Conservation (phyloP, 2,888 invertebrate genomes). For the Papilio demoleus region DNA sequence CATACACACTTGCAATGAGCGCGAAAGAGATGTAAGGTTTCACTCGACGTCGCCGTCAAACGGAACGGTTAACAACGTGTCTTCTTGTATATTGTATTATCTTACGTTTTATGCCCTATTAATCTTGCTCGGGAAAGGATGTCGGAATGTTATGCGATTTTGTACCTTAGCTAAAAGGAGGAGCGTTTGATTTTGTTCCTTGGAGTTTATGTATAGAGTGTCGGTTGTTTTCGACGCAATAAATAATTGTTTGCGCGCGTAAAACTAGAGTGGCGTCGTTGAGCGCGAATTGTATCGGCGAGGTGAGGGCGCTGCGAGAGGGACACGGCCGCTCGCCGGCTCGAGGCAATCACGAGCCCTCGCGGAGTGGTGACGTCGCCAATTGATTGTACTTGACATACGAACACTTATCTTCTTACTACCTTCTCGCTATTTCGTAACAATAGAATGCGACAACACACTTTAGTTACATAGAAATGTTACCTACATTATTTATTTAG, state of each 20-base stretch:
- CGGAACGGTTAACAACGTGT: conserved; percentile 86
- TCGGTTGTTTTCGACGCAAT: conserved; percentile 71
- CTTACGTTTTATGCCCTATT: conserved; percentile 83
- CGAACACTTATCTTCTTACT: conserved; percentile 10
- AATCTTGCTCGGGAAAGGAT: conserved; percentile 76
- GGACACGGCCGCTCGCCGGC: background rate
- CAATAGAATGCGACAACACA: background rate
- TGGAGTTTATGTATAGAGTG: conserved; percentile 57
- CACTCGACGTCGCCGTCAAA: conserved; percentile 69
- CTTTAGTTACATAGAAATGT: background rate
- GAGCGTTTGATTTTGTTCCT: conserved; percentile 58
- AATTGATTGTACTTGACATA: conserved; percentile 23
- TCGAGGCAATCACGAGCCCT: conserved; percentile 67
- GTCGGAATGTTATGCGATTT: conserved; percentile 51
- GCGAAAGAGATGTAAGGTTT: conserved; percentile 62
- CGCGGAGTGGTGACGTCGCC: conserved; percentile 48
- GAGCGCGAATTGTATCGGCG: conserved; percentile 63
- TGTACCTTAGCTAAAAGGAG: conserved; percentile 50
- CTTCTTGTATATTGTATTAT: conserved; percentile 86
- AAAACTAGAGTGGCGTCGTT: conserved; percentile 74
- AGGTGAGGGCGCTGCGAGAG: conserved; percentile 33
- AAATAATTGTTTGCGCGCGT: conserved; percentile 82
- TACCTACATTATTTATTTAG: background rate
- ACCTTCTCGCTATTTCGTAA: background rate
- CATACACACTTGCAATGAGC: conserved; percentile 51